These are phyloP conservation scores for Microplitis deprimator DNA, from an alignment of 2,888 invertebrate genomes.

Conservation along the genomic window DNA sequence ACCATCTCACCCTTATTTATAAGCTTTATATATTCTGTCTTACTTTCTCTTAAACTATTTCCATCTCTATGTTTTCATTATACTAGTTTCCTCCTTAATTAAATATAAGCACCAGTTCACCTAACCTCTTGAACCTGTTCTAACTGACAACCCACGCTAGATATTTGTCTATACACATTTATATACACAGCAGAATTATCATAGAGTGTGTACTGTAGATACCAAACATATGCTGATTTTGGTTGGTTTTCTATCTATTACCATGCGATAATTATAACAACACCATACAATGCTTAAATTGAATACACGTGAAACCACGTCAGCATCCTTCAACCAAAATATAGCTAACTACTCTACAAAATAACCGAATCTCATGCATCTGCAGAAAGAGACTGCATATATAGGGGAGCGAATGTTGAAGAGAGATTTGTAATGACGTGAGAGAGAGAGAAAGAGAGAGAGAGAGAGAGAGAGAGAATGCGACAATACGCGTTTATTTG, in stretches of 20 bases:
- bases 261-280: conserved; percentile 54
- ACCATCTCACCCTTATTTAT: conserved; percentile 53
- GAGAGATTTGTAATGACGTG: background rate
- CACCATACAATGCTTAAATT: conserved; percentile 43
- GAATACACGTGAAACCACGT: conserved; percentile 40
- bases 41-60: conserved; percentile 41
- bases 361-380: conserved; percentile 9
- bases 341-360: conserved; percentile 8
- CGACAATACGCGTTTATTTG: conserved; percentile 43
- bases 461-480: background rate
- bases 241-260: conserved; percentile 49
- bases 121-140: conserved; percentile 54
- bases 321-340: conserved; percentile 25
- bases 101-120: conserved; percentile 66
- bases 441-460: conserved; percentile 3
- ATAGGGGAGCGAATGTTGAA: background rate
- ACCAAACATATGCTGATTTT: conserved; percentile 20
- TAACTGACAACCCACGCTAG: conserved; percentile 37
- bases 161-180: conserved; percentile 18
- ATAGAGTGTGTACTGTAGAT: conserved; percentile 25
- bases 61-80: conserved; percentile 42
- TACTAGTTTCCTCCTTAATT: conserved; percentile 65
- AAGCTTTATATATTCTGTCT: conserved; percentile 32
- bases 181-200: conserved; percentile 32
- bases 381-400: conserved; percentile 20